These are phyloP conservation scores for Paralvinella palmiformis DNA, from an alignment of 1,140 invertebrate species.

Conservation along the genomic window DNA sequence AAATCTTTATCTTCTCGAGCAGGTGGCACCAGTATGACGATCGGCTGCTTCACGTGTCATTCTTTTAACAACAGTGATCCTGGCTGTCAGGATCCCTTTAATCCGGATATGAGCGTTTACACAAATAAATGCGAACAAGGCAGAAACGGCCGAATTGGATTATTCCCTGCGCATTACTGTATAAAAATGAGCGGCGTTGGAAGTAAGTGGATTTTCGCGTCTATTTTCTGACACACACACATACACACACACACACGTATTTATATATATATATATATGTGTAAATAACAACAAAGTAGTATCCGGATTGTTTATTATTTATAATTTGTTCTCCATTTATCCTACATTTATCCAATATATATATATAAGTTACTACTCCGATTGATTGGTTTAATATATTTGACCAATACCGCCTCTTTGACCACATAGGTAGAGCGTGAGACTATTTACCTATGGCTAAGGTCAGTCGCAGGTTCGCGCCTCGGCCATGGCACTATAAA, in stretches of 20 bases:
- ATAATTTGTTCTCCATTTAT: not conserved
- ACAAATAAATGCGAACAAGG: not conserved
- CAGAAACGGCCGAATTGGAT: not conserved
- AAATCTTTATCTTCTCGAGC: no score
- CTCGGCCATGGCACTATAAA: no score
- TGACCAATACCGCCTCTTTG: no score
- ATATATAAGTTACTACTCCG: not conserved
- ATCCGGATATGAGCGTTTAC: not conserved
- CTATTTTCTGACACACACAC: no score
- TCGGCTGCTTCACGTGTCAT: not conserved
- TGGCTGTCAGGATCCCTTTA: not conserved
- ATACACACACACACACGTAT: no score
- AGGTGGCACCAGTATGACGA: no score
- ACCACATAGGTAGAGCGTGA: no score
- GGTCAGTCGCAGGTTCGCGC: no score
- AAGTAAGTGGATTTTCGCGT: no score
- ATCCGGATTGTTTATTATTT: not conserved
- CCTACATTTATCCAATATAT: not conserved
- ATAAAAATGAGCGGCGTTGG: not conserved
- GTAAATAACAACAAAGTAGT: not conserved
- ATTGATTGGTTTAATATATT: not conserved
- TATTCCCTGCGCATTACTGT: not conserved
- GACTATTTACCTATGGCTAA: no score
- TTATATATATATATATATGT: no score
- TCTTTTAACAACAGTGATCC: not conserved